phyloP scores from a whole-genome alignment of 2,888 invertebrate species.

The Trissonchulus latispiculum region DNA sequence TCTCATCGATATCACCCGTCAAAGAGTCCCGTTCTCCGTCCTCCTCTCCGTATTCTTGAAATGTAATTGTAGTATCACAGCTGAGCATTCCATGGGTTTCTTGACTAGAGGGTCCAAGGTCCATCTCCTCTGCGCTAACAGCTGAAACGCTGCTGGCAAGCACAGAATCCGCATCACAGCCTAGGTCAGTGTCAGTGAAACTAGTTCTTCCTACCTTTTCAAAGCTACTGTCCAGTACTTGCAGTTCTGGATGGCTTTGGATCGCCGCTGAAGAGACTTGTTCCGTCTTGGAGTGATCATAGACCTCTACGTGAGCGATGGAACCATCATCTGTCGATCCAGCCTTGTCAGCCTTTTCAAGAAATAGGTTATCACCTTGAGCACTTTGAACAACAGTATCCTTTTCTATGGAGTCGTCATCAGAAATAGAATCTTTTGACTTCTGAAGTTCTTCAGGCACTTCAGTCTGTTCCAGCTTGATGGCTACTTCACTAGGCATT shows the following conservation, averaged over 20 bases:
- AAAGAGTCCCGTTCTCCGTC: slow-evolving; percentile 38
- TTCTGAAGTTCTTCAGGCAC: no score
- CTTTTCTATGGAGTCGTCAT: background rate
- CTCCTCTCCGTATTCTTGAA: slow-evolving; percentile 30
- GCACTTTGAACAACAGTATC: no score
- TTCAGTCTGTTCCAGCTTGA: slow-evolving; percentile 17
- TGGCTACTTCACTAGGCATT: background rate
- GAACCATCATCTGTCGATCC: background rate
- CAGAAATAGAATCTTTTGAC: no score
- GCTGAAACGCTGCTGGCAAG: slow-evolving; percentile 20
- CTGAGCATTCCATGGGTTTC: slow-evolving; percentile 36
- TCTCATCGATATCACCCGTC: slow-evolving; percentile 32
- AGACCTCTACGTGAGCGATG: background rate
- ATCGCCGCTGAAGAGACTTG: background rate
- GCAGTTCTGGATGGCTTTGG: no score
- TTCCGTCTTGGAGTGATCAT: background rate
- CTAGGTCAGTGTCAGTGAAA: background rate
- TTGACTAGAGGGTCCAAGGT: slow-evolving; percentile 27
- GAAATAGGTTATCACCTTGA: no score
- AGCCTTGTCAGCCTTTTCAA: background rate
- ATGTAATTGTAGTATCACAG: slow-evolving; percentile 37
- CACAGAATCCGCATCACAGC: slow-evolving; percentile 21
- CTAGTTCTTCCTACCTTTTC: no score
- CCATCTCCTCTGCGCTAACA: slow-evolving; percentile 33
- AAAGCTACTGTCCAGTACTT: no score